These are phyloP conservation scores for Stomatorhinus ivindoensis DNA, from an alignment of 2,113 vertebrate species.

Conservation along the genomic window DNA sequence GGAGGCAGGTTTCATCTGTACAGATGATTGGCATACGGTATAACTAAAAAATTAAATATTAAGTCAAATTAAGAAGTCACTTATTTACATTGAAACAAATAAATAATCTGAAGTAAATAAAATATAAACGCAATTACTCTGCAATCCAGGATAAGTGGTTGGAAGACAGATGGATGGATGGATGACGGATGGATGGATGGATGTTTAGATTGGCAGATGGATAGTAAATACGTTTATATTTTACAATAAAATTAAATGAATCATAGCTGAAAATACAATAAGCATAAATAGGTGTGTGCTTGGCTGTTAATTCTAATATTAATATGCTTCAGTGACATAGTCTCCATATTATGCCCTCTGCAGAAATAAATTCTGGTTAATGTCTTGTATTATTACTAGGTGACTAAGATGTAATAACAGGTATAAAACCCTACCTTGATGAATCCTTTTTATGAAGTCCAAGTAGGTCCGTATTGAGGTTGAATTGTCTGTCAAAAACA, in stretches of 20 bases:
- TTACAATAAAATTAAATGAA: not conserved
- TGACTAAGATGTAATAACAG: not conserved
- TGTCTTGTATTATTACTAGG: not conserved
- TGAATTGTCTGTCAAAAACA: conserved; percentile 41
- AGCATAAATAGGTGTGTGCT: not conserved
- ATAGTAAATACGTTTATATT: not conserved
- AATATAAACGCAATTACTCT: not conserved
- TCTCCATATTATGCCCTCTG: not conserved
- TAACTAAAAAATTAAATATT: not conserved
- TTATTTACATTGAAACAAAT: not conserved
- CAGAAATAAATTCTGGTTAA: not conserved
- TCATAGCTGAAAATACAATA: not conserved
- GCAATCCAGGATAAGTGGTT: not conserved
- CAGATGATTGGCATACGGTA: not conserved
- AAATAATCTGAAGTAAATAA: not conserved
- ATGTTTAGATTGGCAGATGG: not conserved
- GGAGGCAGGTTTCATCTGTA: not conserved
- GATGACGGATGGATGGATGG: not conserved
- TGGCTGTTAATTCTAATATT: not conserved
- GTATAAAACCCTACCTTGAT: conserved; percentile 44
- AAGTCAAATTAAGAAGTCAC: not conserved
- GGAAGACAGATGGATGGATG: not conserved
- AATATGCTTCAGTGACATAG: not conserved
- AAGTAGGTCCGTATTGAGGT: conserved; percentile 19
- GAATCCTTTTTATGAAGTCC: conserved; percentile 32